A percentile compares a stretch with the other conserved stretches of the same genome.
phyloP scores from a whole-genome alignment of 2,888 invertebrate species.

The Seira ritae region DNA sequence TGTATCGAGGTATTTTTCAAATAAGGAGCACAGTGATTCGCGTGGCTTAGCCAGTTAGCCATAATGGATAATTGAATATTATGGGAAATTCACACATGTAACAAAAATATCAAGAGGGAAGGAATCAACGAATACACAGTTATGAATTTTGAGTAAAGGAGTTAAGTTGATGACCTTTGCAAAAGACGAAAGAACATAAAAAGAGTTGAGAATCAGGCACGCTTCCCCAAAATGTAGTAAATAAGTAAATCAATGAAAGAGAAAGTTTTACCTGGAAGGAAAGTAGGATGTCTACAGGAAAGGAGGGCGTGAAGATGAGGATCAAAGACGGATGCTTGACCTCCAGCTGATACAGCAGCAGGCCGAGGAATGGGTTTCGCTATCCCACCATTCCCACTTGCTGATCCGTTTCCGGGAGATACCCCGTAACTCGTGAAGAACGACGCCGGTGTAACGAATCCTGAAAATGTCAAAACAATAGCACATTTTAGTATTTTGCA shows the following conservation, averaged over 20 bases:
- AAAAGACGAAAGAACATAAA: no score
- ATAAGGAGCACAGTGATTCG: no score
- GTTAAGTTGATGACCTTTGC: no score
- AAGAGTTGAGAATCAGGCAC: no score
- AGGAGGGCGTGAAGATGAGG: constrained; percentile 88
- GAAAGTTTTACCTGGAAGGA: constrained; percentile 83
- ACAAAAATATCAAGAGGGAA: no score
- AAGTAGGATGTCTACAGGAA: constrained; percentile 89
- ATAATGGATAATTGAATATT: no score
- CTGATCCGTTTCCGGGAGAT: constrained; percentile 21
- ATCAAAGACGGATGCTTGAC: constrained; percentile 78
- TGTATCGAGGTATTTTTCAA: no score
- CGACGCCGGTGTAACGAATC: constrained; percentile 72
- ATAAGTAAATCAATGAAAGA: not conserved
- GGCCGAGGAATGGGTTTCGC: constrained; percentile 92
- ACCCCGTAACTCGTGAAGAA: constrained; percentile 71
- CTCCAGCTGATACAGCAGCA: constrained; percentile 75
- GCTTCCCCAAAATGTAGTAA: no score
- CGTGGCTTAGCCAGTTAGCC: no score
- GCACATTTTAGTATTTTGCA: constrained; percentile 2
- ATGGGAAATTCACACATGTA: no score
- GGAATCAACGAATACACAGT: no score
- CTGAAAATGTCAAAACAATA: constrained; percentile 47
- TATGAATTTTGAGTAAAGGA: no score
- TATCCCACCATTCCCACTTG: constrained; percentile 76